A percentile compares a stretch with the other conserved stretches of the same genome.
phyloP scores from a whole-genome alignment of 2,797 vertebrate species.

The Clamator glandarius region DNA sequence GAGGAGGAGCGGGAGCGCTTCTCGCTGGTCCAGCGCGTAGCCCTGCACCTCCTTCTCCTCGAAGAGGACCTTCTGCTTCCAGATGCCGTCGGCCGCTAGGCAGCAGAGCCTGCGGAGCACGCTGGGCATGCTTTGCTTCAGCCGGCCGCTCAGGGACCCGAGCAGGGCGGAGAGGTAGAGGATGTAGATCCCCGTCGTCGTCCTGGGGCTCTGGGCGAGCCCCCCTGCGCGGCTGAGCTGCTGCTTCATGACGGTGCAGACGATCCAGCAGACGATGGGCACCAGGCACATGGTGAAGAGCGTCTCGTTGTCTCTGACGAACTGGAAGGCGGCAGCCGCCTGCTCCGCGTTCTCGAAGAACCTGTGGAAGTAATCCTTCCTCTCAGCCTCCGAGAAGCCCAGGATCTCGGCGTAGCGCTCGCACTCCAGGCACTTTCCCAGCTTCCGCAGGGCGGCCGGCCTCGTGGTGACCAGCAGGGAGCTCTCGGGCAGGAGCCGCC shows the following conservation, averaged over 20 bases:
- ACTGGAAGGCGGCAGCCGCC: not conserved
- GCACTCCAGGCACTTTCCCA: not conserved
- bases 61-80: not conserved
- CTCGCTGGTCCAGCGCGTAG: not conserved
- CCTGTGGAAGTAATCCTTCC: not conserved
- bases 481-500: not conserved
- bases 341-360: not conserved
- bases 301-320: not conserved
- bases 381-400: not conserved
- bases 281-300: conserved; percentile 44
- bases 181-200: not conserved
- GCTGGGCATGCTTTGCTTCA: not conserved
- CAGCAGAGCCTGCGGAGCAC: not conserved
- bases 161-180: not conserved
- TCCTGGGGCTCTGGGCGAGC: not conserved
- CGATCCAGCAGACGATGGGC: conserved; percentile 53
- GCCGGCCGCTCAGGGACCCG: not conserved
- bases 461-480: conserved; percentile 46
- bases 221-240: not conserved
- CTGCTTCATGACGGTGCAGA: conserved; percentile 47
- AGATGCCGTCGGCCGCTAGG: not conserved
- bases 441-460: not conserved
- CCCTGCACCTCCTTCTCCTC: not conserved
- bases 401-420: not conserved
- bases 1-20: not conserved